These are phyloP conservation scores for Malacosoma neustria DNA, from an alignment of 2,888 invertebrate species.

Conservation along the genomic window DNA sequence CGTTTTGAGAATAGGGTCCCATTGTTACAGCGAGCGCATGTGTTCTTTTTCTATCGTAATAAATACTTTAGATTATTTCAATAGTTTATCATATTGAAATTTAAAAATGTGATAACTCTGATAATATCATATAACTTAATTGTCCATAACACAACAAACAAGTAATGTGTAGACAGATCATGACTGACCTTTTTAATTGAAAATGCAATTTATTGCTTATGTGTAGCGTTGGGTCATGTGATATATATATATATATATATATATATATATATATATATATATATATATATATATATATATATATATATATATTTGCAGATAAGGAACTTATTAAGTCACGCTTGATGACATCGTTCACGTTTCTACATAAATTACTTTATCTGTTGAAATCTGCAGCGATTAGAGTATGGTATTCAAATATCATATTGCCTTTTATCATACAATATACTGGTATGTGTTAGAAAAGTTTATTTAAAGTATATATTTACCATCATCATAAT, in stretches of 20 bases:
- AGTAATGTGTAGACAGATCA: constrained; percentile 2
- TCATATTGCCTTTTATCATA: constrained; percentile 6
- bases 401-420: constrained; percentile 28
- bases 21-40: no score
- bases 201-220: constrained; percentile 4
- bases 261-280: no score
- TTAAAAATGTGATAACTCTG: no score
- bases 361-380: constrained; percentile 19
- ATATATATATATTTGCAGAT: constrained; percentile 23
- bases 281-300: no score
- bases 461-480: no score
- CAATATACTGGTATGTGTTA: neutral
- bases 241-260: constrained; percentile 13
- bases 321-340: constrained; percentile 49
- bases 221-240: constrained; percentile 14
- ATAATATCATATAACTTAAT: no score
- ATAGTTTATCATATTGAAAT: no score
- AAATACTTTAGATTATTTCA: no score
- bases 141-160: neutral
- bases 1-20: no score
- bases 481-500: no score
- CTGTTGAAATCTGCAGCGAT: constrained; percentile 13
- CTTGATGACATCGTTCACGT: constrained; percentile 33
- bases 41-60: no score
- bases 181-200: constrained; percentile 5